These are phyloP conservation scores for Brachymystax lenok DNA, from an alignment of 2,797 vertebrate genomes.

Conservation along the genomic window DNA sequence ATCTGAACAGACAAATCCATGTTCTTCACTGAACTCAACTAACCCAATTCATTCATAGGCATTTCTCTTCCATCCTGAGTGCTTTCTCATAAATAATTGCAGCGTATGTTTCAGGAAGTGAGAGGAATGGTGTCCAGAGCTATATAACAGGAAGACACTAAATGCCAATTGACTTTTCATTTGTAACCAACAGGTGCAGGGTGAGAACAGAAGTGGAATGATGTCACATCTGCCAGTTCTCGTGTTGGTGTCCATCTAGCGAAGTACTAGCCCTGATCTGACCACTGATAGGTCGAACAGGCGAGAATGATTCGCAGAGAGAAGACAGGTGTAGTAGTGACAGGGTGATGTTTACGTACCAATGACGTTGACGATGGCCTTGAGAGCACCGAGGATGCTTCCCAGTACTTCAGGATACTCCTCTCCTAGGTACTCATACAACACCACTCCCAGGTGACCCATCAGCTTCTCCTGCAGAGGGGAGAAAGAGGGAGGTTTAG, in stretches of 20 bases:
- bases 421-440: slow-evolving; percentile 98
- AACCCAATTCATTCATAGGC: neutral
- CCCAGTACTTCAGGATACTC: slow-evolving; percentile 98
- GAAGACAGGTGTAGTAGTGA: too few species aligned
- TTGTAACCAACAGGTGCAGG: slow-evolving; percentile 70
- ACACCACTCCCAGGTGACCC: slow-evolving; percentile 97
- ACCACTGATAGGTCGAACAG: slow-evolving; percentile 66
- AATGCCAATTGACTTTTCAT: neutral
- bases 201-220: slow-evolving; percentile 62
- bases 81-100: neutral
- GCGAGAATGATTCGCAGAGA: slow-evolving; percentile 66
- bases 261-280: slow-evolving; percentile 70
- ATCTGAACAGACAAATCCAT: too few species aligned
- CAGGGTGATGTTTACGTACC: slow-evolving; percentile 72
- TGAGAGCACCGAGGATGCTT: slow-evolving; percentile 96
- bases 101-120: neutral
- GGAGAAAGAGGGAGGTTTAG: neutral
- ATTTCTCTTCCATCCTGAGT: neutral
- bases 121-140: neutral
- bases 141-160: neutral
- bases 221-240: slow-evolving; percentile 55
- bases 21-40: neutral
- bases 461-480: slow-evolving; percentile 93
- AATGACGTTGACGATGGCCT: slow-evolving; percentile 99
- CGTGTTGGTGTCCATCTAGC: slow-evolving; percentile 65